Base-by-base conservation (phyloP, 2,797 vertebrate genomes). In the Mormyrus hasselquistii region DNA sequence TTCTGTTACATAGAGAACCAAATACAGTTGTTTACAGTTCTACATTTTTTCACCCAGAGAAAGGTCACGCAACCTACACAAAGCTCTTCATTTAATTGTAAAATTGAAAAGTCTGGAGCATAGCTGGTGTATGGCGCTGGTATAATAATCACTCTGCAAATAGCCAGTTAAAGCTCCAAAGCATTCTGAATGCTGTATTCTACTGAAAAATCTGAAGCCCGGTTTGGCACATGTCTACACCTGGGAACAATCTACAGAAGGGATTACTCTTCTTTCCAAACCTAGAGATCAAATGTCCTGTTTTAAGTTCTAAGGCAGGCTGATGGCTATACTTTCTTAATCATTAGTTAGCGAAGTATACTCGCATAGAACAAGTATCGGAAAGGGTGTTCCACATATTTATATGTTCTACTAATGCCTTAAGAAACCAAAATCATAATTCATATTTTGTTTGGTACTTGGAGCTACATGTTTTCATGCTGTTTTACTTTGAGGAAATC, bases 401-500 rank as follows among this genome's bases (percentile, higher is more conserved):
- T 73, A 38, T 73, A 73, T 38, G 12, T 6, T 73, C 29, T 16
- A 73, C 65, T 38, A 38, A 34, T 73, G 29, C 29, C 65, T 73
- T 73, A 34, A 73, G 12, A 73, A 38, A 73, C 1, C 82, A 49
- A 49, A 84, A 29, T 22, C 19, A 52, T 84, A 50, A 84, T 49
- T 84, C 82, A 84, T 22, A 84, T 49, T 10, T 50, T 86, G 19
- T 55, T 34, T 57, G 44, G 4, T 22, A 47, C n/a, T 25, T 84
- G 4, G 14, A 55, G 50, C 12, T 34, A 57, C 29, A 22, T 14
- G n/a, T 50, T 50, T 7, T 57, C 12, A 16, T 57, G 52, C 10
- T 59, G 38, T 87, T 87, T 57, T 22, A 57, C 34, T 87, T 34
- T 57, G 52, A 87, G 85, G 34, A 87, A 87, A 87, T 57, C 52